phyloP scores from a whole-genome alignment of 2,797 vertebrate species.

The Urosaurus nigricauda region DNA sequence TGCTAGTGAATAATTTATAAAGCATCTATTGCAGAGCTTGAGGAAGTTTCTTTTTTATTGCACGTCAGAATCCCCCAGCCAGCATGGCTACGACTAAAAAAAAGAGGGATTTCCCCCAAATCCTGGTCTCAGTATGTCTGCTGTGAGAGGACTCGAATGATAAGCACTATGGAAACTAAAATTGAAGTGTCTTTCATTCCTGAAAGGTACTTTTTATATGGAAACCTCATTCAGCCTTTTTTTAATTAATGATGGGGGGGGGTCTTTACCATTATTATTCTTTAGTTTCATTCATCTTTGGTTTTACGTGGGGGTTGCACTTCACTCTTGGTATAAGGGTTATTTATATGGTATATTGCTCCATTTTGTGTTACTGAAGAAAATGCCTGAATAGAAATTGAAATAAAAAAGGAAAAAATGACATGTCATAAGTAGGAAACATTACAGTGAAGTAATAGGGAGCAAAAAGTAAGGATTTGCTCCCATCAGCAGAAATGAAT shows the following conservation, averaged over 20 bases:
- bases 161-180: slow-evolving; percentile 54
- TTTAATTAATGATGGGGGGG: too few species aligned
- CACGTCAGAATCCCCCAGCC: too few species aligned
- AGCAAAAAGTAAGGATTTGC: background rate
- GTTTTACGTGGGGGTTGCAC: background rate
- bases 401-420: background rate
- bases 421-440: background rate
- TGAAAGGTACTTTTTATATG: background rate
- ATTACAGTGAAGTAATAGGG: too few species aligned
- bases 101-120: too few species aligned
- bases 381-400: background rate
- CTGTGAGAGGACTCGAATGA: slow-evolving; percentile 56
- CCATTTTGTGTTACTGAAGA: background rate
- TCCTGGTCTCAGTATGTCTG: slow-evolving; percentile 44
- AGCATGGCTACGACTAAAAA: too few species aligned
- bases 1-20: slow-evolving; percentile 57
- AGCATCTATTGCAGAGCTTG: background rate
- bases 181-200: background rate
- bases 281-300: background rate
- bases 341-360: too few species aligned
- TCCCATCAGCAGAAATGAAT: background rate
- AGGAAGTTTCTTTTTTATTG: too few species aligned
- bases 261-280: background rate
- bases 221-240: background rate
- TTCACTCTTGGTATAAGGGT: background rate